phyloP scores from a whole-genome alignment of 2,888 invertebrate genomes.

The Oligia latruncula region DNA sequence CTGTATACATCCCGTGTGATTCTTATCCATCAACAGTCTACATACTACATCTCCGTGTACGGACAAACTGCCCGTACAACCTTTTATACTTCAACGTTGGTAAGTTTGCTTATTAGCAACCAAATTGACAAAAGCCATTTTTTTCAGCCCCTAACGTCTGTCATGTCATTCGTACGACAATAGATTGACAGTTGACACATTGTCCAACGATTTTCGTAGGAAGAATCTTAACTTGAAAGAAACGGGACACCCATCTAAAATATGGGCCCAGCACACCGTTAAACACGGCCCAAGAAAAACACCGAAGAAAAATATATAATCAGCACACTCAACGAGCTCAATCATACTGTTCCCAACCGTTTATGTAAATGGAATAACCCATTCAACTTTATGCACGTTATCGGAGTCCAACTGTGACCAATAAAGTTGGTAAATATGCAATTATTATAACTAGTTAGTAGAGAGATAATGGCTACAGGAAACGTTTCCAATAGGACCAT shows the following conservation, averaged over 20 bases:
- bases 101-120: no score
- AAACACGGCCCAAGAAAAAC: background rate
- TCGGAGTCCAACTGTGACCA: constrained; percentile 59
- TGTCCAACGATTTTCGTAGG: no score
- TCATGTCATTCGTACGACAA: background rate
- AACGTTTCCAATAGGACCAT: constrained; percentile 35
- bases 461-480: constrained; percentile 54
- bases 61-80: no score
- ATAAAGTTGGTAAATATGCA: constrained; percentile 67
- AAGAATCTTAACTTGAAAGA: background rate
- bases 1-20: no score
- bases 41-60: no score
- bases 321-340: constrained; percentile 35
- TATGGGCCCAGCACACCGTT: background rate
- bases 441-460: constrained; percentile 62
- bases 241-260: background rate
- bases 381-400: constrained; percentile 65
- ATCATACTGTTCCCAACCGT: constrained; percentile 58
- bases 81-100: background rate
- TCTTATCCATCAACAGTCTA: no score
- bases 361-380: constrained; percentile 63
- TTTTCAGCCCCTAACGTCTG: background rate
- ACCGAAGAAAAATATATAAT: constrained; percentile 22
- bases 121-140: background rate
- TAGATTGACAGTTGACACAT: background rate